phyloP scores from a whole-genome alignment of 2,888 invertebrate species.

The Melolontha melolontha region DNA sequence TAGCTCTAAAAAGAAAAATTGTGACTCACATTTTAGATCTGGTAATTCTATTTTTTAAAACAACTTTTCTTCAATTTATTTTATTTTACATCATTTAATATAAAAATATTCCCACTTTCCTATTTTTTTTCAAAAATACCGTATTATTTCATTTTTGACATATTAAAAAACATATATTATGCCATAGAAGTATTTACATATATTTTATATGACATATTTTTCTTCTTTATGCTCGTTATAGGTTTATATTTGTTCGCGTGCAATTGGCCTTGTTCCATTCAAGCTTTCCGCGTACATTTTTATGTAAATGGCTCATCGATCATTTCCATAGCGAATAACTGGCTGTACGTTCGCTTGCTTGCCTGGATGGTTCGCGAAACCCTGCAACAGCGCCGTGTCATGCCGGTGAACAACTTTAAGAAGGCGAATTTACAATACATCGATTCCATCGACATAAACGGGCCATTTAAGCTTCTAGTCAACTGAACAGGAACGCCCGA shows the following conservation, averaged over 20 bases:
- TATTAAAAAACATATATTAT: no score
- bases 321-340: slow-evolving; percentile 4
- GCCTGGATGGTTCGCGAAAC: slow-evolving; percentile 6
- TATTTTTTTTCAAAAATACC: no score
- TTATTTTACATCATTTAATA: no score
- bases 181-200: no score
- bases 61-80: no score
- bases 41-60: no score
- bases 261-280: slow-evolving; percentile 28
- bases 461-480: slow-evolving; percentile 22
- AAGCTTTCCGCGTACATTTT: slow-evolving; percentile 23
- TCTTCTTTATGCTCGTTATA: no score
- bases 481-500: neutral
- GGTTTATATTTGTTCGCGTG: slow-evolving; percentile 21
- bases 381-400: neutral
- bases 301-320: slow-evolving; percentile 28
- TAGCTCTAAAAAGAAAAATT: no score
- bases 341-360: slow-evolving; percentile 1
- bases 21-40: no score
- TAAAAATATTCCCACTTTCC: no score
- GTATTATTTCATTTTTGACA: no score
- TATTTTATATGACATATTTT: no score
- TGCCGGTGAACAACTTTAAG: neutral
- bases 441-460: slow-evolving; percentile 21
- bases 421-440: slow-evolving; percentile 18